Evolutionary conservation across 64 coral and sea anemone genomes (phyloP).

Genomic region (Porites lutea): DNA sequence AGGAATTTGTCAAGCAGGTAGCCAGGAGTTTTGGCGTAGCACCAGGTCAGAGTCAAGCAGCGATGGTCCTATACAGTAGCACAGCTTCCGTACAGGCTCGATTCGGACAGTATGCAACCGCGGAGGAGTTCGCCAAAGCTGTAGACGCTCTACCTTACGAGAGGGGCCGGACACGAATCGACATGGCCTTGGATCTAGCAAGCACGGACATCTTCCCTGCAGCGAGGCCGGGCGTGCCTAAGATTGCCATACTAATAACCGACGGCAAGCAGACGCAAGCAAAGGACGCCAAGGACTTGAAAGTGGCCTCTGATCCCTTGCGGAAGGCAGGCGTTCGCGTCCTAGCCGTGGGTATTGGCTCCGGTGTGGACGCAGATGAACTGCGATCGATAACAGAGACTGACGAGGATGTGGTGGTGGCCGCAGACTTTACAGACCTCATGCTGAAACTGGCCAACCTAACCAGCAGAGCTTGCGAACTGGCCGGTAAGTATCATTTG

Average conservation of each 20-base stretch:
- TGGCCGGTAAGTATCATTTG: no score
- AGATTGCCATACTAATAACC: constrained; percentile 28
- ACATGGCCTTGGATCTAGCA: constrained; percentile 48
- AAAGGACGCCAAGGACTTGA: neutral
- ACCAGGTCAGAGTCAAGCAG: neutral
- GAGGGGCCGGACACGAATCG: constrained; percentile 65
- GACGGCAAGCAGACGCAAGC: constrained; percentile 18
- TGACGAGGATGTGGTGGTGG: constrained; percentile 35
- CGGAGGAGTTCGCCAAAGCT: constrained; percentile 1
- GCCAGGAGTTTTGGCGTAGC: constrained; percentile 8
- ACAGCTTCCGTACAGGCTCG: neutral
- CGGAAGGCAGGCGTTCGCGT: constrained; percentile 22
- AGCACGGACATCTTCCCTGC: constrained; percentile 54
- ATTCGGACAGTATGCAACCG: constrained; percentile 6
- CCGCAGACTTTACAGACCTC: constrained; percentile 11
- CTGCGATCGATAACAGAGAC: constrained; percentile 31
- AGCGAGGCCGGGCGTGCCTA: constrained; percentile 3
- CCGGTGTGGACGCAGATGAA: constrained; percentile 16
- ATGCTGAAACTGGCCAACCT: constrained; percentile 36
- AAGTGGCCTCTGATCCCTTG: neutral
- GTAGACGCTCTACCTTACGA: constrained; percentile 43
- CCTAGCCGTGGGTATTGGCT: constrained; percentile 26
- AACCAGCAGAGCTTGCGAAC: constrained; percentile 33
- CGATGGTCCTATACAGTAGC: constrained; percentile 12
- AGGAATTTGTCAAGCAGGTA: neutral